Conservation (phyloP, 2,113 vertebrate species). For the Edolisoma coerulescens region DNA sequence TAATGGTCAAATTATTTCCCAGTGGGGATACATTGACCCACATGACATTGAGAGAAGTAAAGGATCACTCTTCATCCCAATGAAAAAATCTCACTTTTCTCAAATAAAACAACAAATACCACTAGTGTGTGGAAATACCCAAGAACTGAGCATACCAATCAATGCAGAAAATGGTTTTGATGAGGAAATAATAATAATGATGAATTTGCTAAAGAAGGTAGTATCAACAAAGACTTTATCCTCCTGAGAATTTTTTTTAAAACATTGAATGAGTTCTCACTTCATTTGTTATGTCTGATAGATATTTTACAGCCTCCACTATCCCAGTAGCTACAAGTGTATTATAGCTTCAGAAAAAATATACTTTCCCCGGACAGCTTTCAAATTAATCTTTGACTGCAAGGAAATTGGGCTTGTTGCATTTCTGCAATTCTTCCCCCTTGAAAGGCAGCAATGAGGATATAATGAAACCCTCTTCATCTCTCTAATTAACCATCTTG, state of each 20-base stretch:
- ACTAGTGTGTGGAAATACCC: not conserved
- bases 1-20: not conserved
- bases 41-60: not conserved
- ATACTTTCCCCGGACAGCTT: not conserved
- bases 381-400: not conserved
- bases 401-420: not conserved
- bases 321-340: not conserved
- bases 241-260: not conserved
- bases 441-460: conserved; percentile 15
- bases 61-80: not conserved
- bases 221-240: not conserved
- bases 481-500: conserved; percentile 40
- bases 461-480: conserved; percentile 17
- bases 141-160: not conserved
- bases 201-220: not conserved
- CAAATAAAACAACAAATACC: not conserved
- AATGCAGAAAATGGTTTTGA: not conserved
- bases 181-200: not conserved
- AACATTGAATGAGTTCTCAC: not conserved
- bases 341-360: not conserved
- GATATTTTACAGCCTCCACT: not conserved
- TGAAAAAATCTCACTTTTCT: not conserved
- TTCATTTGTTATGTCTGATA: not conserved
- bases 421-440: conserved; percentile 24
- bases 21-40: not conserved